Evolutionary conservation across 1,140 invertebrate species (phyloP).

Genomic region (Asobara japonica): DNA sequence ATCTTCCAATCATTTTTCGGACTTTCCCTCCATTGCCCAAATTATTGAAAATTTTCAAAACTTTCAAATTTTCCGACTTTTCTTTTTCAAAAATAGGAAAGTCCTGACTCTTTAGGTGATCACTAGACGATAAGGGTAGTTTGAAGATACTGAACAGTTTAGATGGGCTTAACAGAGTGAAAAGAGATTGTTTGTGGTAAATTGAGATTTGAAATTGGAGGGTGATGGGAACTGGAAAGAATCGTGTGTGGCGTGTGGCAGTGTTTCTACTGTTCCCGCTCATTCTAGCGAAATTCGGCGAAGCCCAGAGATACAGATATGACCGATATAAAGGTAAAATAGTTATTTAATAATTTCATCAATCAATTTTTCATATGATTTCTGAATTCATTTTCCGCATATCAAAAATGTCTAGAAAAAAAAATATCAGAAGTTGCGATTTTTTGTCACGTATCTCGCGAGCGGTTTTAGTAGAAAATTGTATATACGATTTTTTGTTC

Average conservation of each 20-base stretch:
- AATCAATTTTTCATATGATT: conserved; percentile 31
- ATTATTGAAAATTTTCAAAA: no score
- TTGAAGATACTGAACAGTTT: background rate
- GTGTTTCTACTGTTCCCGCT: conserved; percentile 46
- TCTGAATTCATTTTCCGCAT: background rate
- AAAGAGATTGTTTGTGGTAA: background rate
- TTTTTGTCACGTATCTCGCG: no score
- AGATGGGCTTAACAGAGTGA: background rate
- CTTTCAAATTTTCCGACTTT: no score
- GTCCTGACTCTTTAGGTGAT: background rate
- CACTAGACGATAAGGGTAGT: background rate
- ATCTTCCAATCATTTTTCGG: no score
- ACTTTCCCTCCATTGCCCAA: no score
- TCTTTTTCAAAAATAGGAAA: no score
- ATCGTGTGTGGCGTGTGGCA: conserved; percentile 39
- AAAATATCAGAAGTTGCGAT: no score
- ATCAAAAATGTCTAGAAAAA: background rate
- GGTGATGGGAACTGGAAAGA: conserved; percentile 32
- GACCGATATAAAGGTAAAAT: conserved; percentile 11
- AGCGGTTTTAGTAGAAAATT: no score
- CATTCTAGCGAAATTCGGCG: conserved; percentile 16
- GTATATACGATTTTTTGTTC: no score
- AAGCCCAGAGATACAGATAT: background rate
- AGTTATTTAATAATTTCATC: background rate
- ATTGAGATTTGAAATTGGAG: conserved; percentile 30